Evolutionary conservation across 53 echinoderm and acorn worm species (phyloP), one percentile per base, ranked within the genome.

Genomic region (Holothuria leucospilota): DNA sequence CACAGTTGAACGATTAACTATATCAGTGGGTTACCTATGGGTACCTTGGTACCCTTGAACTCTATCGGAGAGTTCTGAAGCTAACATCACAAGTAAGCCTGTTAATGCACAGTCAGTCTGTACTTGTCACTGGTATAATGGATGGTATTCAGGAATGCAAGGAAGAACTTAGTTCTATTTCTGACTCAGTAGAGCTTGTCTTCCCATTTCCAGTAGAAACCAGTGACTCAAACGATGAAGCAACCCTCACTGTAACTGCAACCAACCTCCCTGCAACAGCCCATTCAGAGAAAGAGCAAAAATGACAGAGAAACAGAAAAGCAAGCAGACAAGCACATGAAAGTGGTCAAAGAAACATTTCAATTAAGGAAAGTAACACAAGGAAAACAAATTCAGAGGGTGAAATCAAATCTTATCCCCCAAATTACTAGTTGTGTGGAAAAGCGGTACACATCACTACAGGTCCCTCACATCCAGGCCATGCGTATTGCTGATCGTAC

Each of bases 201-300:
- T 63, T 63, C 63, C 63, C 63, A 21, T 63, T 63, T 25, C 25
- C n/a, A 21, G 25, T 63, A 21, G 25, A 63, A 25, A 25, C 25
- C 12, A 25, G 25, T 63, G 63, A 63, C 25, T 23, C 63, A 21
- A 63, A 21, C 12, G 63, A 63, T 63, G 63, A 63, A 63, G 63
- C 63, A 21, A 63, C 63, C 25, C 5, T 63, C 63, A 63, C 63
- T 63, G 63, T 25, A 63, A 63, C 63, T 21, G 63, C 63, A 63
- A 63, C 63, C 5, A 63, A 63, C 63, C 25, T 63, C 21, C 63
- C 63, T 63, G 63, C 25, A 21, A 63, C n/a, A 63, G 63, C 63
- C 63, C 63, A 63, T 63, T 63, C 63, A 63, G 12, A 23, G 63
- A 63, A 23, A 21, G n/a, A 63, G 63, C 21, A 21, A 63, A 21